These are phyloP conservation scores for Lasioglossum morio DNA, from an alignment of 2,888 invertebrate genomes.

Conservation along the genomic window DNA sequence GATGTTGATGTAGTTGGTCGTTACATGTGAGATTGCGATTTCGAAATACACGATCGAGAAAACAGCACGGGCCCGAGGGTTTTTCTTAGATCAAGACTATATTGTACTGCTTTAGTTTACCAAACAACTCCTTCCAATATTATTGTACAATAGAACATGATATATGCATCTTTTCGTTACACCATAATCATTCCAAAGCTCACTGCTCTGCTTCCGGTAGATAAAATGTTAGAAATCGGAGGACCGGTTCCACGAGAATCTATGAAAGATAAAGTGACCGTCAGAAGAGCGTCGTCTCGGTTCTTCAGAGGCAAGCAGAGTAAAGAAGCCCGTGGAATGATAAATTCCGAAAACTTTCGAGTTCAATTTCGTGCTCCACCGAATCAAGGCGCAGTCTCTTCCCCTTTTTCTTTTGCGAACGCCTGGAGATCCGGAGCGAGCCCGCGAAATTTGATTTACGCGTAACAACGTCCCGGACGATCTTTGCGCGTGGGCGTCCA, in stretches of 20 bases:
- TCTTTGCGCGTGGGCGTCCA: constrained; percentile 48
- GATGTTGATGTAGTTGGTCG: too few relatives aligned
- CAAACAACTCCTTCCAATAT: too few relatives aligned
- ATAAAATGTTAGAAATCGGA: neutral
- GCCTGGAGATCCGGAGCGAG: neutral
- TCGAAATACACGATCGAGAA: too few relatives aligned
- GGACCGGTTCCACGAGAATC: neutral
- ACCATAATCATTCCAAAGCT: neutral
- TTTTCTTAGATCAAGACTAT: too few relatives aligned
- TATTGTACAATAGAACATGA: too few relatives aligned
- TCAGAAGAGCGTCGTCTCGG: neutral
- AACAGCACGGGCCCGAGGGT: too few relatives aligned
- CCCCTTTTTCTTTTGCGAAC: constrained; percentile 13
- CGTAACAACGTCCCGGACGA: constrained; percentile 41
- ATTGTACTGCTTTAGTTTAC: too few relatives aligned
- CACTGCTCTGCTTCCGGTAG: neutral
- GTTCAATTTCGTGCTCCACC: neutral
- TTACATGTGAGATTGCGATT: too few relatives aligned
- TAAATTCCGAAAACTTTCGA: constrained; percentile 11
- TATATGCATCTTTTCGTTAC: too few relatives aligned
- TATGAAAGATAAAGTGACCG: neutral
- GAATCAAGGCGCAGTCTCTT: neutral
- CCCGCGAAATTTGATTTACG: constrained; percentile 69
- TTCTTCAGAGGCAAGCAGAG: neutral
- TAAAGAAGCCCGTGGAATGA: neutral